A percentile compares a stretch with the other conserved stretches of the same genome.
phyloP scores from a whole-genome alignment of 2,888 invertebrate species.

The Metalampra italica region DNA sequence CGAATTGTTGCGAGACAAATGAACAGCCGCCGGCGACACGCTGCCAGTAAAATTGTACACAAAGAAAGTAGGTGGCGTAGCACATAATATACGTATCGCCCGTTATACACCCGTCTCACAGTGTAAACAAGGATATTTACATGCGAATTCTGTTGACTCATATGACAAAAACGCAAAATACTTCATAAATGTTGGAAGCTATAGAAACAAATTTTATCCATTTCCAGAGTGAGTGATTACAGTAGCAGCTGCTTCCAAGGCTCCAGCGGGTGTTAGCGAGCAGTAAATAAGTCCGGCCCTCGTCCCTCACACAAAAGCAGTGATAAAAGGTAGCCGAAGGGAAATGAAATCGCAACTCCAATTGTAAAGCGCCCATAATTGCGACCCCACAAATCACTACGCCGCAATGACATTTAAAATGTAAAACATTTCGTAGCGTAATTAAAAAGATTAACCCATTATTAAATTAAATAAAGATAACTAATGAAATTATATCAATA shows the following conservation, averaged over 20 bases:
- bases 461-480: no score
- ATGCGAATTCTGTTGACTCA: neutral
- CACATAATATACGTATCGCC: constrained; percentile 9
- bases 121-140: constrained; percentile 3
- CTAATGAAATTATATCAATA: no score
- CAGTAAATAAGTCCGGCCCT: constrained; percentile 27
- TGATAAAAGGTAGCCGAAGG: constrained; percentile 21
- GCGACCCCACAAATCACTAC: constrained; percentile 15
- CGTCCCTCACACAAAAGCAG: constrained; percentile 20
- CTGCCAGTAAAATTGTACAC: constrained; percentile 32
- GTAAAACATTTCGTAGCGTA: neutral
- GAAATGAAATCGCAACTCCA: constrained; percentile 28
- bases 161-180: neutral
- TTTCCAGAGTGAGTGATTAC: constrained; percentile 38
- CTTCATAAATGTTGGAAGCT: constrained; percentile 1
- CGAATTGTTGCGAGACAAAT: constrained; percentile 38
- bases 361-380: constrained; percentile 24
- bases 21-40: constrained; percentile 30
- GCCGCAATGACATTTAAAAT: constrained; percentile 10
- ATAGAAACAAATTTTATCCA: constrained; percentile 17
- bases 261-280: constrained; percentile 23
- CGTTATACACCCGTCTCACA: neutral
- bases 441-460: no score
- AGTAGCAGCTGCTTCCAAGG: constrained; percentile 32
- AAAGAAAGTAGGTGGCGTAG: constrained; percentile 40